Percentiles rank a stretch among this genome's conserved stretches.
Evolutionary conservation across 2,113 vertebrate species (phyloP).

Genomic region (Hyaena hyaena): DNA sequence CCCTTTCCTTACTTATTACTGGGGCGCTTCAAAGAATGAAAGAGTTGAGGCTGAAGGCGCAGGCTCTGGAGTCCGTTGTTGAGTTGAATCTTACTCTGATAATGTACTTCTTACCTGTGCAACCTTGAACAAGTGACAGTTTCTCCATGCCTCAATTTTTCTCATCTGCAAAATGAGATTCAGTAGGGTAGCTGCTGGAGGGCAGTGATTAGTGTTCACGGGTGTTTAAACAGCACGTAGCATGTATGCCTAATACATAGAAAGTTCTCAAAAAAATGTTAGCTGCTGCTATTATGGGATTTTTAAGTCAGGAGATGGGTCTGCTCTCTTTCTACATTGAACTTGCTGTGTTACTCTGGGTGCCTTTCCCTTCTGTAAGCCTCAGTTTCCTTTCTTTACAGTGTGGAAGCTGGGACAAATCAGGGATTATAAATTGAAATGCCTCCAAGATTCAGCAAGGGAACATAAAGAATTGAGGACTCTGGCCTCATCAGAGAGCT

Average conservation of each 20-base stretch:
- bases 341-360: neutral
- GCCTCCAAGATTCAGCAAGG: neutral
- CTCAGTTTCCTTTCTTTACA: slow-evolving; percentile 37
- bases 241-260: neutral
- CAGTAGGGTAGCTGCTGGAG: neutral
- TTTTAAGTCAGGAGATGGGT: neutral
- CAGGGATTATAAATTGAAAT: neutral
- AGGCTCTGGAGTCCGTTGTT: neutral
- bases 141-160: neutral
- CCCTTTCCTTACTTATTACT: neutral
- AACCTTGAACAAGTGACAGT: slow-evolving; percentile 19
- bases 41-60: neutral
- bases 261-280: slow-evolving; percentile 18
- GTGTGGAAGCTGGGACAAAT: neutral
- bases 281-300: neutral
- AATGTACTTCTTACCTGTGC: neutral
- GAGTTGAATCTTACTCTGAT: neutral
- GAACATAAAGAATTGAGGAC: neutral
- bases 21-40: neutral
- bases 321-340: neutral
- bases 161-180: neutral
- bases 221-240: neutral
- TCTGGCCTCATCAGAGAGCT: neutral
- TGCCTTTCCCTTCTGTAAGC: neutral
- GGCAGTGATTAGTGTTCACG: neutral